phyloP scores from a whole-genome alignment of 2,888 invertebrate species.

The Leucophenga montana region DNA sequence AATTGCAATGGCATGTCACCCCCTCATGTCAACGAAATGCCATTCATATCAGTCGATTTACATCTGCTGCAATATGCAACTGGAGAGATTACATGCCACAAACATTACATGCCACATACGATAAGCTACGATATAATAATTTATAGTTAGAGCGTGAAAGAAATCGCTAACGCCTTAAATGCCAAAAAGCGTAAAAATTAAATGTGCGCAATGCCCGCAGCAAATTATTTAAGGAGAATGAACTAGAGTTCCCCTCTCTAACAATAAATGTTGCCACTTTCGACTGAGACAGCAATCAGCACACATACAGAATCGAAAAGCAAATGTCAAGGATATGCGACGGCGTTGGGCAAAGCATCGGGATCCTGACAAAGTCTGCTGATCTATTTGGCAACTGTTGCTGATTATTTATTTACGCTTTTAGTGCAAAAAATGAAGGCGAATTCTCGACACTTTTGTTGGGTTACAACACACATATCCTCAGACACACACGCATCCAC shows the following conservation, averaged over 20 bases:
- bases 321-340: constrained; percentile 4
- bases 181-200: constrained; percentile 60
- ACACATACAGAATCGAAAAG: constrained; percentile 40
- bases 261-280: not conserved
- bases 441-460: constrained; percentile 19
- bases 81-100: constrained; percentile 15
- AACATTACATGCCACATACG: constrained; percentile 20
- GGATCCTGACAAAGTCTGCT: constrained; percentile 42
- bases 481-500: constrained; percentile 30
- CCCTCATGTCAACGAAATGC: not conserved
- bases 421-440: constrained; percentile 45
- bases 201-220: constrained; percentile 44
- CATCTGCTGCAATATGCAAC: constrained; percentile 54
- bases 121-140: constrained; percentile 57
- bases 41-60: constrained; percentile 52
- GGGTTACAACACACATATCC: constrained; percentile 26
- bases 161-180: constrained; percentile 46
- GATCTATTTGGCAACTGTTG: constrained; percentile 65
- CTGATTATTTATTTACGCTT: constrained; percentile 65
- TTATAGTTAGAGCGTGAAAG: constrained; percentile 48
- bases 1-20: constrained; percentile 33
- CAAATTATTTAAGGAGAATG: not conserved
- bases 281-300: not conserved
- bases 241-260: no score
- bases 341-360: not conserved